Percentiles rank a stretch among this genome's conserved stretches.
Conservation (phyloP, 1,140 invertebrate species). For the Aleiodes sp. region DNA sequence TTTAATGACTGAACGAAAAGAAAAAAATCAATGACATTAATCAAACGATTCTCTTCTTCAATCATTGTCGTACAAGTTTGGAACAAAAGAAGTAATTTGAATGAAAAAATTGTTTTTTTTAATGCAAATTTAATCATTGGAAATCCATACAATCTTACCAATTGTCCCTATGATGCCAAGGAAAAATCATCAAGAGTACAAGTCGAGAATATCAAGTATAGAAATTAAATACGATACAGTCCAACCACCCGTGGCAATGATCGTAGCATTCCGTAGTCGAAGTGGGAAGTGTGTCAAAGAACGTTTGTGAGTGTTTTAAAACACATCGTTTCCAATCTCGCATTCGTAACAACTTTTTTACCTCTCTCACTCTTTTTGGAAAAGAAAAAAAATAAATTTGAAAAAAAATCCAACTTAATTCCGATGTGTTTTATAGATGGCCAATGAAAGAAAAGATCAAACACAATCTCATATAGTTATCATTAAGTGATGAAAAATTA, state of each 20-base stretch:
- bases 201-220: conserved; percentile 3
- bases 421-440: neutral
- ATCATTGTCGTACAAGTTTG: no score
- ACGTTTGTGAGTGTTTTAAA: conserved; percentile 24
- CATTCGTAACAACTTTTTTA: neutral
- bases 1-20: neutral
- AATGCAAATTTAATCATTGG: no score
- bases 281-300: conserved; percentile 35
- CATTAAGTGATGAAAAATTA: neutral
- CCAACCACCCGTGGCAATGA: conserved; percentile 23
- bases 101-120: no score
- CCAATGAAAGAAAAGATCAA: neutral
- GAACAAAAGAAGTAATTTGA: no score
- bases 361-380: no score
- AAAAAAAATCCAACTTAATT: neutral
- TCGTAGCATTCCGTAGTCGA: conserved; percentile 29
- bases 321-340: conserved; percentile 18
- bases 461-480: neutral
- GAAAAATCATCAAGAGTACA: conserved; percentile 12
- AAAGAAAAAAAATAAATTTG: no score
- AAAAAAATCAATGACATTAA: no score
- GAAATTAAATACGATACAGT: neutral
- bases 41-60: no score
- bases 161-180: neutral
- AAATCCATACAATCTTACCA: neutral